Conservation (phyloP, 2,113 vertebrate species). For the Illadopsis cleaveri region DNA sequence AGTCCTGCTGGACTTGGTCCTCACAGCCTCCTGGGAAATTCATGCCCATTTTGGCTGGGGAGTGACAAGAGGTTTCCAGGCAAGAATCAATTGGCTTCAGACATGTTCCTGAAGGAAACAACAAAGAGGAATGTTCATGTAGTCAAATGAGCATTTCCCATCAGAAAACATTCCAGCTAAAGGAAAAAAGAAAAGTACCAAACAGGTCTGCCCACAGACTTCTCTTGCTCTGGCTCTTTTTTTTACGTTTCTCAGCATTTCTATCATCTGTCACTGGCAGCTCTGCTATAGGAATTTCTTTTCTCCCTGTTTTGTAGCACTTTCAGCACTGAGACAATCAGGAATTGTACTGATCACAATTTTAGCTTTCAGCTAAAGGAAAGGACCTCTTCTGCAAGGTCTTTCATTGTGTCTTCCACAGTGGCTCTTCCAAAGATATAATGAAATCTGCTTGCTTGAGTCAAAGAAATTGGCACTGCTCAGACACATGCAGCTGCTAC, state of each 20-base stretch:
- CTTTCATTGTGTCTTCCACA: not conserved
- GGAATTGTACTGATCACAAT: not conserved
- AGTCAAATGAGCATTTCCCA: not conserved
- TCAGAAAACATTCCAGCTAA: not conserved
- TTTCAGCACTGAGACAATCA: not conserved
- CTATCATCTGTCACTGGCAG: slow-evolving; percentile 3
- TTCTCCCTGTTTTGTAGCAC: not conserved
- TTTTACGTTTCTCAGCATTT: not conserved
- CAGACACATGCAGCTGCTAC: not conserved
- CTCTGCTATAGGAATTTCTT: slow-evolving; percentile 22
- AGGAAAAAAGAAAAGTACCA: not conserved
- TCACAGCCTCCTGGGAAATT: not conserved
- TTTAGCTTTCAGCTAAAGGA: slow-evolving; percentile 22
- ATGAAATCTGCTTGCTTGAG: not conserved
- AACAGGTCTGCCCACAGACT: not conserved
- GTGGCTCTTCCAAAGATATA: not conserved
- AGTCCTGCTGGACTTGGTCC: not conserved
- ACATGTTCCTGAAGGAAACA: not conserved
- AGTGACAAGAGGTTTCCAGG: not conserved
- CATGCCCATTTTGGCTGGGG: not conserved
- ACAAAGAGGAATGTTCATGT: not conserved
- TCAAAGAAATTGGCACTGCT: not conserved
- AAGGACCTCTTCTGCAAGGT: not conserved
- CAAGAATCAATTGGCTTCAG: not conserved
- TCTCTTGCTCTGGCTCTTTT: not conserved